Evolutionary conservation across 92 coral and sea anemone species (phyloP).

Genomic region (Diadumene lineata): DNA sequence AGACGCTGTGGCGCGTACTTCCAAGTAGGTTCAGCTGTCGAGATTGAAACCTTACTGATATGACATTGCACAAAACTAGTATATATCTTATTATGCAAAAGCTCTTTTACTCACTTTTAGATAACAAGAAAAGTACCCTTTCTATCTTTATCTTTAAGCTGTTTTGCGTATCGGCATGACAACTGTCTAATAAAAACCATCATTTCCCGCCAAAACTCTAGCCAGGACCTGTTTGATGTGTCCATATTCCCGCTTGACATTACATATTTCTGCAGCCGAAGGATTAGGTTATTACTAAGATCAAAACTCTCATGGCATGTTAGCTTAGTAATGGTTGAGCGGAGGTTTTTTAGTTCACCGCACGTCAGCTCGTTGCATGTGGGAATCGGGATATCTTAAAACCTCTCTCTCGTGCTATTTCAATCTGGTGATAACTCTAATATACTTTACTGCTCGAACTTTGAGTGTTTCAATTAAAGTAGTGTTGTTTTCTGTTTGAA

Average conservation of each 20-base stretch:
- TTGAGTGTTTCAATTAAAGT: background rate
- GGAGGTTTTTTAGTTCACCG: slow-evolving; percentile 14
- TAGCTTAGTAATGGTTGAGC: slow-evolving; percentile 36
- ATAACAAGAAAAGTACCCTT: too few species aligned
- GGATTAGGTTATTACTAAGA: slow-evolving; percentile 36
- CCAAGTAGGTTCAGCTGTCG: too few species aligned
- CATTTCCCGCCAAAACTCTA: slow-evolving; percentile 12
- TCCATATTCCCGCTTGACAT: slow-evolving; percentile 1
- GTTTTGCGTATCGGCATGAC: background rate
- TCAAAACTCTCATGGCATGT: slow-evolving; percentile 15
- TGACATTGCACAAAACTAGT: too few species aligned
- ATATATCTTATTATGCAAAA: too few species aligned
- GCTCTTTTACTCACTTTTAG: too few species aligned
- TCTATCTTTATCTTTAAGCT: too few species aligned
- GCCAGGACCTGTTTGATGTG: background rate
- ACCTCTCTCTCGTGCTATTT: background rate
- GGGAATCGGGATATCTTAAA: background rate
- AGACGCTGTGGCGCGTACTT: too few species aligned
- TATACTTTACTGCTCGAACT: background rate
- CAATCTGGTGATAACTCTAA: slow-evolving; percentile 4
- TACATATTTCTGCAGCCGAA: slow-evolving; percentile 2
- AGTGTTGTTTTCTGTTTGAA: slow-evolving; percentile 14
- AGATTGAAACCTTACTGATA: too few species aligned
- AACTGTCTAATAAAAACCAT: background rate
- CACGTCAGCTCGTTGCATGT: background rate